Evolutionary conservation across 2,888 invertebrate species (phyloP).

Genomic region (Teinopalpus imperialis): DNA sequence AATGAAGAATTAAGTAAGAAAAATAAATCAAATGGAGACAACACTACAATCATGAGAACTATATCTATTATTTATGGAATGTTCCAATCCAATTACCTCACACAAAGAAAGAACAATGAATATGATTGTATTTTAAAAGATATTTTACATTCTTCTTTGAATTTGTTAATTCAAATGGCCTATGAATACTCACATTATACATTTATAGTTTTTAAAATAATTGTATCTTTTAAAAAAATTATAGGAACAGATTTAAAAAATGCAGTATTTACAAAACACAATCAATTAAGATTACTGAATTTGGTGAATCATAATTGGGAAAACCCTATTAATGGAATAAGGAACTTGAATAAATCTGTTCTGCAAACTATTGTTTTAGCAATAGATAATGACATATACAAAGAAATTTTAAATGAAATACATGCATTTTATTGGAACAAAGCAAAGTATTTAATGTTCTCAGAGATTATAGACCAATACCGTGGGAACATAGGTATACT

Average conservation of each 20-base stretch:
- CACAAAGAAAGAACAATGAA: slow-evolving; percentile 32
- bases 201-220: slow-evolving; percentile 74
- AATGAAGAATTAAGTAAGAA: slow-evolving; percentile 36
- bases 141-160: slow-evolving; percentile 47
- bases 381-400: slow-evolving; percentile 43
- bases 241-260: slow-evolving; percentile 52
- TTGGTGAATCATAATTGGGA: slow-evolving; percentile 84
- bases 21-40: slow-evolving; percentile 29
- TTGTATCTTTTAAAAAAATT: slow-evolving; percentile 67
- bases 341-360: slow-evolving; percentile 74
- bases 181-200: slow-evolving; percentile 79
- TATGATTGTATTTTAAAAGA: slow-evolving; percentile 26
- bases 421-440: slow-evolving; percentile 81
- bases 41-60: slow-evolving; percentile 37
- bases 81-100: slow-evolving; percentile 64
- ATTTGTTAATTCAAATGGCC: slow-evolving; percentile 54
- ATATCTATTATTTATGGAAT: slow-evolving; percentile 70
- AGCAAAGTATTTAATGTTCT: slow-evolving; percentile 81
- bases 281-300: slow-evolving; percentile 64
- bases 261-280: slow-evolving; percentile 42
- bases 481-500: slow-evolving; percentile 36
- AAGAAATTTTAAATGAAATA: slow-evolving; percentile 49
- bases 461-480: slow-evolving; percentile 65
- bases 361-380: slow-evolving; percentile 61
- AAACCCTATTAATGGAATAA: slow-evolving; percentile 79